Percentiles rank a stretch among this genome's conserved stretches.
Conservation (phyloP, 1,140 invertebrate species). For the Macrostomum lignano region DNA sequence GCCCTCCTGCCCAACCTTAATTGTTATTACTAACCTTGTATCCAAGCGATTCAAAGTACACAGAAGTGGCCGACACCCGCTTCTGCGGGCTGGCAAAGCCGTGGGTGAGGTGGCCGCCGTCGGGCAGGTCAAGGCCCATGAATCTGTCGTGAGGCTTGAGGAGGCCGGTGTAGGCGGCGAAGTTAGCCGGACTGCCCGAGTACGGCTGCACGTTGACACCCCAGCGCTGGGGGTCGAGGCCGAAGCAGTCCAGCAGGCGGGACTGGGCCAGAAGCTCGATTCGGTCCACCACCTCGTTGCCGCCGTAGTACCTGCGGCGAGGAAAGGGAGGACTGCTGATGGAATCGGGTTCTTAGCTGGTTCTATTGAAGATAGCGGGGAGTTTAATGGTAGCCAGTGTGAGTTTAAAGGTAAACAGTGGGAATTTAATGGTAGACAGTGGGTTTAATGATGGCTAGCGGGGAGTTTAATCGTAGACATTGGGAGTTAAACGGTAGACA, state of each 20-base stretch:
- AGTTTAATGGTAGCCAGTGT: too few species aligned
- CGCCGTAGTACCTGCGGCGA: slow-evolving; percentile 70
- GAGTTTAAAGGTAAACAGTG: too few species aligned
- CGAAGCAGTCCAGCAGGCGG: slow-evolving; percentile 50
- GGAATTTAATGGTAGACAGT: too few species aligned
- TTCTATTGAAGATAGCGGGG: too few species aligned
- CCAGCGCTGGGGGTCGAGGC: slow-evolving; percentile 52
- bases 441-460: slow-evolving; percentile 22
- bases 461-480: too few species aligned
- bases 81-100: slow-evolving; percentile 64
- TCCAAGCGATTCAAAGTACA: slow-evolving; percentile 92
- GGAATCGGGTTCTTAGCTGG: too few species aligned
- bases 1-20: too few species aligned
- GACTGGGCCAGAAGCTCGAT: slow-evolving; percentile 62
- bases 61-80: slow-evolving; percentile 76
- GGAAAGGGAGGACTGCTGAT: too few species aligned
- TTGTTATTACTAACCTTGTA: slow-evolving; percentile 77
- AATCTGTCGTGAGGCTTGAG: slow-evolving; percentile 61
- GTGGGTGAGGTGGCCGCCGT: slow-evolving; percentile 78
- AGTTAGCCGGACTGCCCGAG: slow-evolving; percentile 80
- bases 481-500: too few species aligned
- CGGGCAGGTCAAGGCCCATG: slow-evolving; percentile 72
- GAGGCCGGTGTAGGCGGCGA: slow-evolving; percentile 46
- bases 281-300: slow-evolving; percentile 76
- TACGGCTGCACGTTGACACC: slow-evolving; percentile 89